Evolutionary conservation across 1,140 invertebrate species (phyloP), one percentile per base, ranked within the genome.

Genomic region (Drosophila serrata): DNA sequence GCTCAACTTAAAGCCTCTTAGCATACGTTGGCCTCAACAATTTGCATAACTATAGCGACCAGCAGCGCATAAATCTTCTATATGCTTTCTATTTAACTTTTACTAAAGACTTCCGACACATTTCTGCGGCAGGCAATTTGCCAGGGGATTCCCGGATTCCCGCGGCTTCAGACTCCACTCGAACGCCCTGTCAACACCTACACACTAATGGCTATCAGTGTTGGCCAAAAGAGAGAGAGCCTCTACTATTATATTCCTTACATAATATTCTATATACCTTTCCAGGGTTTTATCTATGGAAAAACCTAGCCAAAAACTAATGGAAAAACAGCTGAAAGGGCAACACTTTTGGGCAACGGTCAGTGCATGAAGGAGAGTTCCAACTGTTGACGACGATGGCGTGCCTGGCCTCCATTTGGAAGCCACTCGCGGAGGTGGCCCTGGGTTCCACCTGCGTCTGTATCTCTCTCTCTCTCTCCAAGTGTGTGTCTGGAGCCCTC

Each of bases 31-130:
- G 46, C 9, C 11, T 17, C 8, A 15, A 61, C 33, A 49, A 88
- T 87, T 87, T 84, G 82, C 84, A 88, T 88, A 88, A 88, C 82
- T 88, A 88, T 70, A 84, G 64, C 59, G 42, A 40, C 65, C 75
- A 68, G 55, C 8, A 48, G 67, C 48, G 70, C 77, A 88, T 88
- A 88, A 88, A 88, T 88, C 84, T 88, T 77, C 58, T 67, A 90
- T 88, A 88, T 88, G 84, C 85, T 84, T 88, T 88, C 85, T 90
- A 90, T 88, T 88, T 88, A 88, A 81, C 84, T 88, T 88, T 88
- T 88, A 88, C 84, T 88, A 88, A 88, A 88, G 76, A 88, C 84
- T 88, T 88, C 84, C 84, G 84, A 88, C 84, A 88, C 84, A 88
- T 88, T 88, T 88, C 80, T 65, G 63, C 86, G 72, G 62, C 75